Evolutionary conservation across 1,140 invertebrate genomes (phyloP), one percentile per base, ranked within the genome.

Genomic region (Magallana angulata): DNA sequence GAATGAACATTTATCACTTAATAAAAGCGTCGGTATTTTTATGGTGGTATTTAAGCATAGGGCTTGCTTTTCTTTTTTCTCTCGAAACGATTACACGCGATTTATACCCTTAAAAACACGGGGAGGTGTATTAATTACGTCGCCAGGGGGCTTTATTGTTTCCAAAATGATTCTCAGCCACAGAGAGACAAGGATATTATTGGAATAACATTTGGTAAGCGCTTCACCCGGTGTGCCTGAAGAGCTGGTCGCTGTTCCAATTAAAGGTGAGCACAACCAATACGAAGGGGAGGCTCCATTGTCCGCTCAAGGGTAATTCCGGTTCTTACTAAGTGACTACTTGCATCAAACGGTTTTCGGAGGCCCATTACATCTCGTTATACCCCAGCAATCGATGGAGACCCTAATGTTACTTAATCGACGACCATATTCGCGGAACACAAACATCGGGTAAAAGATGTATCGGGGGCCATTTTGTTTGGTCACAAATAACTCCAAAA

Each of bases 1-100:
- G 68, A 76, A 76, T 76, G 68, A 76, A 76, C 68, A 76, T 76
- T 76, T 76, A 76, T 76, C 68, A 76, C 68, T 76, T 76, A 76
- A 30, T 76, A 76, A 68, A 76, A 76, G 24, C 36, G 68, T 36
- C 36, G 68, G 68, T 30, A 76, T 76, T 76, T 76, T 30, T 76
- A 76, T 76, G 30, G 68, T 30, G 68, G 36, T 76, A 36, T 76
- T 30, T 30, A 18, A 30, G 12, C 68, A 76, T 30, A 76, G 68
- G 68, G 8, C 36, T 30, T 24, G 18, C 11, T 36, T 76, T 12
- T 30, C 24, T 48, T 48, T 48, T 48, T 48, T 30, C 12, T 18
- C 24, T 12, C 11, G 12, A 24, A 24, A 76, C 24, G 68, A 76
- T 76, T 76, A 76, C 24, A 76, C 18, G 24, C 36, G 36, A 76